A percentile compares a stretch with the other conserved stretches of the same genome.
These are phyloP conservation scores for Phoenicopterus ruber DNA, from an alignment of 2,113 vertebrate genomes.

Conservation along the genomic window DNA sequence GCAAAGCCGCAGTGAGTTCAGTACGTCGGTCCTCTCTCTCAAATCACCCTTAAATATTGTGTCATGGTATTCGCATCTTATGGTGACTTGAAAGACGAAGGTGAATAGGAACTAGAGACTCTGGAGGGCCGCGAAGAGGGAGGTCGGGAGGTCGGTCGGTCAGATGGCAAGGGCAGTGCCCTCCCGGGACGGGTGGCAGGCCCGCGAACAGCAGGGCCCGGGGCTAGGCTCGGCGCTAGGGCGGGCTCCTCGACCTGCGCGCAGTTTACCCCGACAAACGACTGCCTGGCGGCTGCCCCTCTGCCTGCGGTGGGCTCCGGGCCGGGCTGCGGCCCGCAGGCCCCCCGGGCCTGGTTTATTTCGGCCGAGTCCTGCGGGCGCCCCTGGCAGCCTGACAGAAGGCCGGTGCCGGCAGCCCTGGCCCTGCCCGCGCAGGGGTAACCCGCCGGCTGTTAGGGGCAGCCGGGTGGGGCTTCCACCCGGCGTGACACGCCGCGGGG, in stretches of 20 bases:
- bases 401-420: not conserved
- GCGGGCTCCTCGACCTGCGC: accelerated
- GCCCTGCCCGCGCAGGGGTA: not conserved
- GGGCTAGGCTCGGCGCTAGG: accelerated
- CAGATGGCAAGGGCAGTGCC: not conserved
- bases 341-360: too few relatives aligned
- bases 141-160: accelerated
- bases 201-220: accelerated
- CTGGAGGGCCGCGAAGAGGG: accelerated
- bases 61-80: accelerated
- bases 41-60: not conserved
- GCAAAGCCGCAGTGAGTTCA: not conserved
- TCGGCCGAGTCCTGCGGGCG: too few relatives aligned
- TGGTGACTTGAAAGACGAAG: not conserved
- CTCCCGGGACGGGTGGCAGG: accelerated
- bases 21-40: accelerated
- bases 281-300: accelerated
- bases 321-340: not conserved
- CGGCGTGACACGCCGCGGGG: not conserved
- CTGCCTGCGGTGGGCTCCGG: not conserved
- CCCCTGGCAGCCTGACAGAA: not conserved
- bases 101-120: accelerated
- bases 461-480: not conserved
- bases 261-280: too few relatives aligned
- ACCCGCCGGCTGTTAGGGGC: not conserved